These are phyloP conservation scores for Antedon bifida DNA, from an alignment of 35 echinoderm and acorn worm species.

Conservation along the genomic window DNA sequence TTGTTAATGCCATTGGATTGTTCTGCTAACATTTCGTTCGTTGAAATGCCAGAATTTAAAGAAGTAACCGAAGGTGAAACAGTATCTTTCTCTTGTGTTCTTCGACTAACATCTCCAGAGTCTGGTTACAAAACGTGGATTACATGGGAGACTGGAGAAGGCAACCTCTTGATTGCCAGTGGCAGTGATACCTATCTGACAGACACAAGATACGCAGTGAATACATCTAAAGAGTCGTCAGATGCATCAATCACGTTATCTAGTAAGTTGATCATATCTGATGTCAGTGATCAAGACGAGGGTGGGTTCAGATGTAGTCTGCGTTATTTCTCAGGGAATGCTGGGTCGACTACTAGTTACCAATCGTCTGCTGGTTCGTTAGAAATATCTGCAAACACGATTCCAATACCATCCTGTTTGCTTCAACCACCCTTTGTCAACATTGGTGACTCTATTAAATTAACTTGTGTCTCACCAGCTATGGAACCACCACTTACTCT, in stretches of 20 bases:
- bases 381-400: neutral
- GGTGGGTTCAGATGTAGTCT: neutral
- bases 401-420: neutral
- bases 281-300: neutral
- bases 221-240: neutral
- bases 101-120: neutral
- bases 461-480: neutral
- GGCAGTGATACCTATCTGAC: neutral
- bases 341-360: neutral
- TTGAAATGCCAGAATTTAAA: neutral
- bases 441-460: neutral
- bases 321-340: neutral
- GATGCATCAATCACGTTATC: neutral
- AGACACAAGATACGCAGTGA: neutral
- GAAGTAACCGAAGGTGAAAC: neutral
- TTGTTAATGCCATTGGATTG: neutral
- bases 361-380: neutral
- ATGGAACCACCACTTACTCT: neutral
- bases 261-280: neutral
- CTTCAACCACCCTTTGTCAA: neutral
- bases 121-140: neutral
- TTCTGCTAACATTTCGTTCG: neutral
- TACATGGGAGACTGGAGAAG: neutral
- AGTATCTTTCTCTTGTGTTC: neutral
- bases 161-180: neutral